Percentiles rank a stretch among this genome's conserved stretches.
Evolutionary conservation across 2,113 vertebrate genomes (phyloP).

Genomic region (Paradoxurus hermaphroditus): DNA sequence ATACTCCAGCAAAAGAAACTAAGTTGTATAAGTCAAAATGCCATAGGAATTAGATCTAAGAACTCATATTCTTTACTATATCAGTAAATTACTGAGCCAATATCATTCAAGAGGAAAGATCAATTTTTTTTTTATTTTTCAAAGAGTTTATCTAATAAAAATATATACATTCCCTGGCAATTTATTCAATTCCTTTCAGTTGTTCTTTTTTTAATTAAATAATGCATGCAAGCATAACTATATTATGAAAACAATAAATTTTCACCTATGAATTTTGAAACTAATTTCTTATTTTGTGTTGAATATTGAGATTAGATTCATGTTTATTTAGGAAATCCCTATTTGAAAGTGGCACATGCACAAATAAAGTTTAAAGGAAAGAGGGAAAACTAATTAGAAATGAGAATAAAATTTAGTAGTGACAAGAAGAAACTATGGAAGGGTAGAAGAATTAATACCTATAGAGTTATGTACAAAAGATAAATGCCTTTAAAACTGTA

Average conservation of each 20-base stretch:
- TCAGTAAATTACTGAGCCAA: not conserved
- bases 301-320: not conserved
- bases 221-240: not conserved
- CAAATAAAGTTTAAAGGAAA: not conserved
- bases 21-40: not conserved
- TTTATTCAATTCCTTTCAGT: not conserved
- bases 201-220: constrained; percentile 1
- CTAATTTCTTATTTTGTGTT: not conserved
- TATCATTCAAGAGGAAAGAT: not conserved
- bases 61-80: not conserved
- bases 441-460: not conserved
- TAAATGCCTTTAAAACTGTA: not conserved
- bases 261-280: not conserved
- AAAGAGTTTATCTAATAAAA: not conserved
- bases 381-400: not conserved
- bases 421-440: not conserved
- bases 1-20: not conserved
- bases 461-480: not conserved
- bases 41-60: not conserved
- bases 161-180: not conserved
- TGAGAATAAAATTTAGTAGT: not conserved
- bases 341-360: not conserved
- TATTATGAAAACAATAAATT: not conserved
- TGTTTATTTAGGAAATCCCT: not conserved
- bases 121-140: not conserved